These are phyloP conservation scores for Cotesia vestalis DNA, from an alignment of 1,140 invertebrate genomes.

Conservation along the genomic window DNA sequence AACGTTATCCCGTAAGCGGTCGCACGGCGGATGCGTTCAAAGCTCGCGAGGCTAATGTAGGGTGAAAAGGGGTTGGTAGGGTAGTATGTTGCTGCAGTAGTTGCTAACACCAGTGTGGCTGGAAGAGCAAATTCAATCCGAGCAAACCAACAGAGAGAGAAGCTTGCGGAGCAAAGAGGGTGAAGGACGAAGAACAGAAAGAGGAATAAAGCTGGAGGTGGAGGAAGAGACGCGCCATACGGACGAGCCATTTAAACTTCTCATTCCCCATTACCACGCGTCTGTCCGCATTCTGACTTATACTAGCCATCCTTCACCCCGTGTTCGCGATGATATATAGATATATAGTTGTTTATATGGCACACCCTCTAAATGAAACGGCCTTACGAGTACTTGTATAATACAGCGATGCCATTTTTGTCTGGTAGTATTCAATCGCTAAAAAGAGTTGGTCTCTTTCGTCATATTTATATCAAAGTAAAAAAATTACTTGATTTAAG, in stretches of 20 bases:
- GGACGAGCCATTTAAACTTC: slow-evolving; percentile 68
- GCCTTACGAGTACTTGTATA: neutral
- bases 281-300: slow-evolving; percentile 68
- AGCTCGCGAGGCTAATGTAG: slow-evolving; percentile 43
- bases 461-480: neutral
- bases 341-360: slow-evolving; percentile 16
- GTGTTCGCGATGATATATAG: slow-evolving; percentile 38
- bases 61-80: slow-evolving; percentile 41
- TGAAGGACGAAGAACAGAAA: slow-evolving; percentile 18
- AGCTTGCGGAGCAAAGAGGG: slow-evolving; percentile 12
- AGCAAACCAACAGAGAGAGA: slow-evolving; percentile 28
- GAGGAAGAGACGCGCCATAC: slow-evolving; percentile 63
- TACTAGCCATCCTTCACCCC: slow-evolving; percentile 64
- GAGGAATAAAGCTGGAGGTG: slow-evolving; percentile 31
- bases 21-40: slow-evolving; percentile 34
- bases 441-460: neutral
- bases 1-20: slow-evolving; percentile 30
- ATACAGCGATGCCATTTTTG: too few relatives aligned
- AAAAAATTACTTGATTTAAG: too few relatives aligned
- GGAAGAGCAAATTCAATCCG: slow-evolving; percentile 25
- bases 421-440: slow-evolving; percentile 13
- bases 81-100: slow-evolving; percentile 14
- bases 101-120: slow-evolving; percentile 15
- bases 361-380: neutral
- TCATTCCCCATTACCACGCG: slow-evolving; percentile 62